Evolutionary conservation across 2,113 vertebrate species (phyloP).

Genomic region (Tympanuchus pallidicinctus): DNA sequence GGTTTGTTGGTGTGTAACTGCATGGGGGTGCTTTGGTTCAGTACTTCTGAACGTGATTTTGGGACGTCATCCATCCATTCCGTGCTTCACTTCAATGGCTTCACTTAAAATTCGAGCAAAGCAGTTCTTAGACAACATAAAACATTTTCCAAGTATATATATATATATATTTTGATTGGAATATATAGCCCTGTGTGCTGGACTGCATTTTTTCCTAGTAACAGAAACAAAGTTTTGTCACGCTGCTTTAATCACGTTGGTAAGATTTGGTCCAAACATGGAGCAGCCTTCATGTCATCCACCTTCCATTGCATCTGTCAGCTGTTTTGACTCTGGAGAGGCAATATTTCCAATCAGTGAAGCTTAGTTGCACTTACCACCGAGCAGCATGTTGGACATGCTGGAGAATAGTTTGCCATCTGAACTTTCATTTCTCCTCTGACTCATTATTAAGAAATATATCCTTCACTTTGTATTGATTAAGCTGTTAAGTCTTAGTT

Average conservation of each 20-base stretch:
- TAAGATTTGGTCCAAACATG: slow-evolving; percentile 12
- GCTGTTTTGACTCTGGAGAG: slow-evolving; percentile 31
- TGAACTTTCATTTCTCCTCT: slow-evolving; percentile 81
- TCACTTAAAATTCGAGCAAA: neutral
- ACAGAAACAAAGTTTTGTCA: neutral
- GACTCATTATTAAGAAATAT: slow-evolving; percentile 78
- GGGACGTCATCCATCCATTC: slow-evolving; percentile 23
- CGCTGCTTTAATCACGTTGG: neutral
- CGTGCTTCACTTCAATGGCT: slow-evolving; percentile 32
- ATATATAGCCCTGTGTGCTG: neutral
- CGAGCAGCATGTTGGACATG: slow-evolving; percentile 76
- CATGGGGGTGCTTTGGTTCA: neutral
- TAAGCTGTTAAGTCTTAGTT: slow-evolving; percentile 88
- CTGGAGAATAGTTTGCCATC: slow-evolving; percentile 98
- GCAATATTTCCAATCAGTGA: slow-evolving; percentile 27
- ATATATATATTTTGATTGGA: neutral
- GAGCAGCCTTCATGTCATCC: slow-evolving; percentile 26
- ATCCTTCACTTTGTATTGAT: slow-evolving; percentile 79
- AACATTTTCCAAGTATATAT: neutral
- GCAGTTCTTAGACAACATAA: neutral
- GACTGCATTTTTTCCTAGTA: neutral
- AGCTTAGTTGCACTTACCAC: slow-evolving; percentile 44
- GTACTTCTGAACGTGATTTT: neutral
- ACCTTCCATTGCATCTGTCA: slow-evolving; percentile 31
- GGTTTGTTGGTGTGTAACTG: neutral